These are phyloP conservation scores for Melinaea marsaeus DNA, from an alignment of 2,888 invertebrate species.

Conservation along the genomic window DNA sequence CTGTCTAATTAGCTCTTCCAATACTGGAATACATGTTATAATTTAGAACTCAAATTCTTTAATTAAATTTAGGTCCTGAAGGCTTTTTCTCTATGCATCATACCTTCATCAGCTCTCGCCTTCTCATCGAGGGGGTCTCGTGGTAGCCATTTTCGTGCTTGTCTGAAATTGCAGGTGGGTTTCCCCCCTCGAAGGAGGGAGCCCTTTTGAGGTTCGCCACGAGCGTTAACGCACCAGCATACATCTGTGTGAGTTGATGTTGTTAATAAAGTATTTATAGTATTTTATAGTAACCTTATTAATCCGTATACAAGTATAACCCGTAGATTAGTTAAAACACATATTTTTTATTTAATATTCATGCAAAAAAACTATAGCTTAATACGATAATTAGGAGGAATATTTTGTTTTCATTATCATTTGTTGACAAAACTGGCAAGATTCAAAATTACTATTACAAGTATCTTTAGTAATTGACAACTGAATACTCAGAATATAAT, in stretches of 20 bases:
- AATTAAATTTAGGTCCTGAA: not conserved
- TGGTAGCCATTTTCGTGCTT: slow-evolving; percentile 79
- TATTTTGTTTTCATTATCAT: no score
- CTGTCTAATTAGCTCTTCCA: slow-evolving; percentile 84
- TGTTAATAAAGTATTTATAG: not conserved
- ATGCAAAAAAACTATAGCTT: no score
- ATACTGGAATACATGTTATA: slow-evolving; percentile 57
- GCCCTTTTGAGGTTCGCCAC: slow-evolving; percentile 89
- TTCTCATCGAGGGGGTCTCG: slow-evolving; percentile 61
- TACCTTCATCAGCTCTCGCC: slow-evolving; percentile 77
- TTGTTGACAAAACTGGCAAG: no score
- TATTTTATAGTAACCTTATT: no score
- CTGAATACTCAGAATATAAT: not conserved
- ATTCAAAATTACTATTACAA: no score
- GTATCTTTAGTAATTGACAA: not conserved
- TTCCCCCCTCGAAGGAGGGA: slow-evolving; percentile 85
- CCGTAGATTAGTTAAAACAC: no score
- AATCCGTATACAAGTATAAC: no score
- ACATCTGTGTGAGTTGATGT: slow-evolving; percentile 76
- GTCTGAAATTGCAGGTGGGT: slow-evolving; percentile 88
- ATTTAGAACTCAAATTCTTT: not conserved
- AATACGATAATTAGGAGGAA: no score
- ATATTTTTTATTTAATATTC: no score
- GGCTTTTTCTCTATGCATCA: slow-evolving; percentile 9
- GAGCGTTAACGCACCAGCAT: slow-evolving; percentile 92